Conservation (phyloP, 2,888 invertebrate genomes). For the Oxyscelio sp. region DNA sequence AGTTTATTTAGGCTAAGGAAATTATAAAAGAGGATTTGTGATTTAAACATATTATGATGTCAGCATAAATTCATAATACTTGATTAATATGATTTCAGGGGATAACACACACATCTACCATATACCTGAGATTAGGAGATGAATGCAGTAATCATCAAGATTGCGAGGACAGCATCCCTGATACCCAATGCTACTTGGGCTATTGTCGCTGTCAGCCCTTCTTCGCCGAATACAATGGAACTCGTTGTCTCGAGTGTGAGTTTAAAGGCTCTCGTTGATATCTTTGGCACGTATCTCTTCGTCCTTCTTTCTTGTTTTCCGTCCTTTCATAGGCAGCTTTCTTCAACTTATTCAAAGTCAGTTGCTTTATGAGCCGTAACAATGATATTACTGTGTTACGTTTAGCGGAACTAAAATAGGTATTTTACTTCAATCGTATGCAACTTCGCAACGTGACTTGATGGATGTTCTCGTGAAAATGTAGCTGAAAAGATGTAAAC, state of each 20-base stretch:
- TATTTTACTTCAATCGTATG: no score
- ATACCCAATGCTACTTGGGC: conserved; percentile 92
- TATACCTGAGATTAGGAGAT: conserved; percentile 89
- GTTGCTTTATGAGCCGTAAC: conserved; percentile 53
- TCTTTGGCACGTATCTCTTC: conserved; percentile 60
- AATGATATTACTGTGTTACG: no score
- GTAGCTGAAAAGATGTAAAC: no score
- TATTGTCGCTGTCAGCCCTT: conserved; percentile 95
- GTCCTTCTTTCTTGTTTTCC: conserved; percentile 47
- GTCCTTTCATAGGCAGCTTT: conserved; percentile 49
- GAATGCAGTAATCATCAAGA: conserved; percentile 91
- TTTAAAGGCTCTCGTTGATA: conserved; percentile 66
- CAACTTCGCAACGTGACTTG: no score
- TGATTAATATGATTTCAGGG: conserved; percentile 73
- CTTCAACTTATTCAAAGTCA: conserved; percentile 59
- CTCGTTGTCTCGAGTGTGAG: conserved; percentile 95
- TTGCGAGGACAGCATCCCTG: conserved; percentile 90
- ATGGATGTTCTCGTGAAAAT: no score
- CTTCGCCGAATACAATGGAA: conserved; percentile 93
- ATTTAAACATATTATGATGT: no score
- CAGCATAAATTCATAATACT: conserved; percentile 3
- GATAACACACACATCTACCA: conserved; percentile 73
- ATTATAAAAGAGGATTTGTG: no score
- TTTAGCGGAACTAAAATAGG: no score
- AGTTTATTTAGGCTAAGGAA: no score